These are phyloP conservation scores for Lepus timidus DNA, from an alignment of 2,113 vertebrate species.

Conservation along the genomic window DNA sequence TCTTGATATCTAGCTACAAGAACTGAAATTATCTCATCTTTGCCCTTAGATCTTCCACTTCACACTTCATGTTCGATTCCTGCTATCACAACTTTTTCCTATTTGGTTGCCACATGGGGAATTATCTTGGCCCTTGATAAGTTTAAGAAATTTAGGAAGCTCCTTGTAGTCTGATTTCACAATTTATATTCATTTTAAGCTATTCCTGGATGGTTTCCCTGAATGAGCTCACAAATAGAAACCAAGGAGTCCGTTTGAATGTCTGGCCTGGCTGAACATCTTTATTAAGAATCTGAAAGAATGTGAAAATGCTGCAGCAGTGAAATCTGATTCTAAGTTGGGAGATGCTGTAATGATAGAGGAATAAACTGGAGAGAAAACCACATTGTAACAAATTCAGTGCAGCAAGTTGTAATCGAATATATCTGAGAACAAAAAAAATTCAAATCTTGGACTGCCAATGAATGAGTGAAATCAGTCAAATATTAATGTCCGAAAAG, in stretches of 20 bases:
- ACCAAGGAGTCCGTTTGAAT: constrained; percentile 49
- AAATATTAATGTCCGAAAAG: constrained; percentile 47
- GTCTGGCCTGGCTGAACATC: constrained; percentile 39
- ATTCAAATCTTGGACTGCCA: constrained; percentile 31
- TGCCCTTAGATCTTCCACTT: neutral
- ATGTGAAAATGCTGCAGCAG: neutral
- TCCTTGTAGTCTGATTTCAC: constrained; percentile 8
- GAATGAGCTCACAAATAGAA: constrained; percentile 5
- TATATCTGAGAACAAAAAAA: constrained; percentile 35
- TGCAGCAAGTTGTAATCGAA: constrained; percentile 56
- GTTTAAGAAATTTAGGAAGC: constrained; percentile 47
- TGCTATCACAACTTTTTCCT: neutral
- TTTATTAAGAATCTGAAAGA: constrained; percentile 60
- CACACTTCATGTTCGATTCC: constrained; percentile 29
- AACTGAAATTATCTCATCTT: neutral
- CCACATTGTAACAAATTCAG: constrained; percentile 59
- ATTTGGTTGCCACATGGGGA: constrained; percentile 10
- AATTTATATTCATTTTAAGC: constrained; percentile 10
- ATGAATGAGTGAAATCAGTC: constrained; percentile 60
- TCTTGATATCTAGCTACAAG: neutral
- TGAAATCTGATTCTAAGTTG: constrained; percentile 60
- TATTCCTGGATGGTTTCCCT: neutral
- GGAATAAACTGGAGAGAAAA: constrained; percentile 67
- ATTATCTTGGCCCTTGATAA: constrained; percentile 59
- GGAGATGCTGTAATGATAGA: constrained; percentile 42